Conservation (phyloP, 2,888 invertebrate genomes). For the Xestobium rufovillosum region DNA sequence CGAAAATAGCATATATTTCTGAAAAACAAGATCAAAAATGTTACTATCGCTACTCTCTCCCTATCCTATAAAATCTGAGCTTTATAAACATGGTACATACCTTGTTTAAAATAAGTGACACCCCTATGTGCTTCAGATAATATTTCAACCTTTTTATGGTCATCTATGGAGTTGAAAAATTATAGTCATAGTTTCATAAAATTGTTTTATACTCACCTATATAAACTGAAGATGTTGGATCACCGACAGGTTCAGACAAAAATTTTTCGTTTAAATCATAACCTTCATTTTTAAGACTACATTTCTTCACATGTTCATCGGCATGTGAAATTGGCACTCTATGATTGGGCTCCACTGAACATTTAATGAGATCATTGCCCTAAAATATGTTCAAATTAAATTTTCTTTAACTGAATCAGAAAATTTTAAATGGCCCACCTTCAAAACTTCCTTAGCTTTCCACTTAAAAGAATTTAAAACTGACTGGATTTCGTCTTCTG, state of each 20-base stretch:
- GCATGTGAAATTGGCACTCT: constrained; percentile 39
- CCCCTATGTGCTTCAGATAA: constrained; percentile 29
- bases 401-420: too few species aligned
- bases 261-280: constrained; percentile 43
- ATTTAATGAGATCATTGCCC: constrained; percentile 34
- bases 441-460: constrained; percentile 32
- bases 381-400: too few species aligned
- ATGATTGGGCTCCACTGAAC: constrained; percentile 45
- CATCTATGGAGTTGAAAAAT: constrained; percentile 36
- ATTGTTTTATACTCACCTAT: constrained; percentile 38
- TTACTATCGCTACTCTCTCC: constrained; percentile 11
- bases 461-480: constrained; percentile 36
- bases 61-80: constrained; percentile 10
- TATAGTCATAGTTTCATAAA: constrained; percentile 18
- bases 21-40: constrained; percentile 30
- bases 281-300: constrained; percentile 44
- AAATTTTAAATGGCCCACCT: too few species aligned
- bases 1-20: constrained; percentile 23
- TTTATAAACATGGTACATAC: constrained; percentile 28
- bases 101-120: constrained; percentile 33
- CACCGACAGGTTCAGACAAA: constrained; percentile 40
- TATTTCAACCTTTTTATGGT: constrained; percentile 40
- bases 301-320: constrained; percentile 43
- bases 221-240: constrained; percentile 31
- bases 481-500: constrained; percentile 36